phyloP scores from a whole-genome alignment of 2,113 vertebrate genomes.

The Thamnophis sirtalis region DNA sequence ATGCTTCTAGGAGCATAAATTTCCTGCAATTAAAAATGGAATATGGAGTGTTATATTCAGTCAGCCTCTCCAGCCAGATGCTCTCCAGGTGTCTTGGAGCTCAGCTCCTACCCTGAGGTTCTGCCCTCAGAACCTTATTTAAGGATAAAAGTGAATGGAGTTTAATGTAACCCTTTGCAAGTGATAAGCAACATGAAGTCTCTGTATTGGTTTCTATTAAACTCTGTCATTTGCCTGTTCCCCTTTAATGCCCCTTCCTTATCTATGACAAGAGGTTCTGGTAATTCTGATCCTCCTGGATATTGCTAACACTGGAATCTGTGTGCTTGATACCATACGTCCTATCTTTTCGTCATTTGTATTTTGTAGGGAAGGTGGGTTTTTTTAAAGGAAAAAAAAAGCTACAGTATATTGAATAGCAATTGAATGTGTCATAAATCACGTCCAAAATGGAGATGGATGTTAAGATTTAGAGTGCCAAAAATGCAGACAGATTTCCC shows the following conservation, averaged over 20 bases:
- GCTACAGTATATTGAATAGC: constrained; percentile 30
- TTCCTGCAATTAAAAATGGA: not conserved
- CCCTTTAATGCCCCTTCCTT: not conserved
- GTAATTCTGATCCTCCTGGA: constrained; percentile 17
- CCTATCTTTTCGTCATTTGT: constrained; percentile 19
- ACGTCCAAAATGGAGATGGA: constrained; percentile 46
- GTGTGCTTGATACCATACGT: not conserved
- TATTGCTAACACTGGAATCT: not conserved
- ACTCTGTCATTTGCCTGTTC: not conserved
- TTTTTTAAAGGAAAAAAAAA: not conserved
- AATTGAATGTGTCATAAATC: constrained; percentile 36
- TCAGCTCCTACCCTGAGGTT: not conserved
- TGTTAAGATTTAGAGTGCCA: constrained; percentile 53
- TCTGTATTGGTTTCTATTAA: not conserved
- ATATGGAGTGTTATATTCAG: not conserved
- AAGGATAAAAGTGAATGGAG: not conserved
- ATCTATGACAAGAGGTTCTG: not conserved
- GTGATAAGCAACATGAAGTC: not conserved
- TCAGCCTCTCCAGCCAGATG: not conserved
- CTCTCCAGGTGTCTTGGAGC: not conserved
- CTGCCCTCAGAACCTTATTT: not conserved
- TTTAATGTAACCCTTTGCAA: not conserved
- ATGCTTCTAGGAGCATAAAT: not conserved
- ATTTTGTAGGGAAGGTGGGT: constrained; percentile 15
- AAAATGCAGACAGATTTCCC: constrained; percentile 69